Evolutionary conservation across 2,888 invertebrate genomes (phyloP).

Genomic region (Caenorhabditis sinica): DNA sequence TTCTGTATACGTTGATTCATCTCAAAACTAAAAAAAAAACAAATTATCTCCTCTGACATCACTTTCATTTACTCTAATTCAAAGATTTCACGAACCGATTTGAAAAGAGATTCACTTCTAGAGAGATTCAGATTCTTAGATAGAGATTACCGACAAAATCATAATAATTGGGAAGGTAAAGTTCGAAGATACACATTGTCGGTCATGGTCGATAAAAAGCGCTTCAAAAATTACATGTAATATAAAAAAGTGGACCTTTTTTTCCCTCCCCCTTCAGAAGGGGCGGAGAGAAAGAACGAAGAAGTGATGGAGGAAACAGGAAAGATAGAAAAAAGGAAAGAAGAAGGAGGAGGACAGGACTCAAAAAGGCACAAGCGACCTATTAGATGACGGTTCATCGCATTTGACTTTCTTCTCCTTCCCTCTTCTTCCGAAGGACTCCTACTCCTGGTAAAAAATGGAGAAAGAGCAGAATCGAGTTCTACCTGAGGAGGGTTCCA

Average conservation of each 20-base stretch:
- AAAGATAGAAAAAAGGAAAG: slow-evolving; percentile 35
- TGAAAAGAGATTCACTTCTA: neutral
- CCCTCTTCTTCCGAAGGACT: slow-evolving; percentile 30
- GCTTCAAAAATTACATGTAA: slow-evolving; percentile 58
- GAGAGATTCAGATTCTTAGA: neutral
- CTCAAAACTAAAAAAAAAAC: neutral
- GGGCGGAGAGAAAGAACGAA: slow-evolving; percentile 46
- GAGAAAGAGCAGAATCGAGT: slow-evolving; percentile 21
- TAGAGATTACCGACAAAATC: neutral
- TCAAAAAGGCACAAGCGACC: slow-evolving; percentile 52
- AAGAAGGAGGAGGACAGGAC: slow-evolving; percentile 26
- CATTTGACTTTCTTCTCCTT: slow-evolving; percentile 48
- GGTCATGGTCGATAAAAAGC: slow-evolving; percentile 5
- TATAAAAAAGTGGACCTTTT: slow-evolving; percentile 57
- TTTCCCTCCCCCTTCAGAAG: slow-evolving; percentile 33
- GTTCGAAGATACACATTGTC: slow-evolving; percentile 4
- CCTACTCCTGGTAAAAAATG: slow-evolving; percentile 28
- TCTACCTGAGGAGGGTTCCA: slow-evolving; percentile 15
- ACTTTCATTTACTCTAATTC: slow-evolving; percentile 13
- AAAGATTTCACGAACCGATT: slow-evolving; percentile 3
- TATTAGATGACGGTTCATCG: slow-evolving; percentile 66
- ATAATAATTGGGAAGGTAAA: neutral
- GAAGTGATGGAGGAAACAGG: slow-evolving; percentile 30
- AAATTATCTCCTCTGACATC: slow-evolving; percentile 25
- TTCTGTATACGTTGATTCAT: neutral